phyloP scores from a whole-genome alignment of 2,113 vertebrate species.

The Bettongia penicillata region DNA sequence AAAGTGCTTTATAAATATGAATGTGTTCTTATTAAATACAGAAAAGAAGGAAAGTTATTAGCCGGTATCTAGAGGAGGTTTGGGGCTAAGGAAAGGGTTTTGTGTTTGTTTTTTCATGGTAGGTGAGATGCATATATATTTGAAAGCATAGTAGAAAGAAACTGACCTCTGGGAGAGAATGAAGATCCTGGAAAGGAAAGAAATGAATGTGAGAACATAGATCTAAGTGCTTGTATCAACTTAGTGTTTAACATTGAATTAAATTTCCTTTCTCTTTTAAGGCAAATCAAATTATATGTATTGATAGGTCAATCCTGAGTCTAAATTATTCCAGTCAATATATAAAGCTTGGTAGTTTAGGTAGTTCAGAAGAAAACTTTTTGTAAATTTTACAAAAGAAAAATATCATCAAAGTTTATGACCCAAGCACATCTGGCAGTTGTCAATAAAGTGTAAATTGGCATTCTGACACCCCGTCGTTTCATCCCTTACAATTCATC shows the following conservation, averaged over 20 bases:
- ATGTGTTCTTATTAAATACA: background rate
- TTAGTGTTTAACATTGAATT: background rate
- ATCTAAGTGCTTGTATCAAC: rapidly evolving
- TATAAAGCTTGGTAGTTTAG: background rate
- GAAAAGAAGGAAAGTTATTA: background rate
- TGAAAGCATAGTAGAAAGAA: background rate
- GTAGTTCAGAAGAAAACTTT: background rate
- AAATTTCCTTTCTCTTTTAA: background rate
- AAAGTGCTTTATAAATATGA: background rate
- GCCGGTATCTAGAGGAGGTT: background rate
- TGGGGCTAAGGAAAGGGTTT: background rate
- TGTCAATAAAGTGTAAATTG: background rate
- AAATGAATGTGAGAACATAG: background rate
- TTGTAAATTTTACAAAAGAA: background rate
- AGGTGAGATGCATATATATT: background rate
- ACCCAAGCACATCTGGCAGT: background rate
- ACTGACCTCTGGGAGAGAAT: background rate
- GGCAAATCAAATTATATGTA: background rate
- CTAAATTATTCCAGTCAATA: background rate
- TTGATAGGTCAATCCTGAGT: background rate
- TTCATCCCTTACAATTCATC: background rate
- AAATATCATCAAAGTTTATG: background rate
- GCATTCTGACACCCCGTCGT: background rate
- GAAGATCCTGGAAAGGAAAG: background rate
- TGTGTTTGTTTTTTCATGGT: background rate